A percentile compares a stretch with the other conserved stretches of the same genome.
Evolutionary conservation across 2,797 vertebrate genomes (phyloP).

Genomic region (Chiloscyllium punctatum): DNA sequence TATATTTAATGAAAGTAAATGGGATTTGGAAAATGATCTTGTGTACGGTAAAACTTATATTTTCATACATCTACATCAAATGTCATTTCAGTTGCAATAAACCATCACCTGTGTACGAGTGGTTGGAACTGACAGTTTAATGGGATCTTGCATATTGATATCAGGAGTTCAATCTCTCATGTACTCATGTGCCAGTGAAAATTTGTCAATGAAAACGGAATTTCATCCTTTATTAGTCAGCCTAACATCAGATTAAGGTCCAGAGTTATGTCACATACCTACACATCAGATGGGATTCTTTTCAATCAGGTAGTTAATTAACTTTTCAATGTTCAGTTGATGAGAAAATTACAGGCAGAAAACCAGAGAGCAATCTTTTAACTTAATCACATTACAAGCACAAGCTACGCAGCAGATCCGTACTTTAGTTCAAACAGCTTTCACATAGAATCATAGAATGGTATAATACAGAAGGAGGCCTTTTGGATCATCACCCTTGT

Average conservation of each 20-base stretch:
- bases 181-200: background rate
- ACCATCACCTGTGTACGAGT: background rate
- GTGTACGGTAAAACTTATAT: background rate
- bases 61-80: background rate
- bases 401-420: background rate
- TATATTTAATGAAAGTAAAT: background rate
- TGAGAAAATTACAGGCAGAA: background rate
- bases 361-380: background rate
- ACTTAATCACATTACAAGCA: background rate
- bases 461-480: background rate
- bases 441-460: background rate
- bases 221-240: slow-evolving; percentile 7
- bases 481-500: background rate
- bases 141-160: slow-evolving; percentile 18
- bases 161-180: slow-evolving; percentile 15
- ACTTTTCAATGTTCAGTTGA: slow-evolving; percentile 10
- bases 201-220: slow-evolving; percentile 8
- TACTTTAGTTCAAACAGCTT: background rate
- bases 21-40: background rate
- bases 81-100: background rate
- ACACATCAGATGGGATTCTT: background rate
- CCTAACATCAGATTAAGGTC: background rate
- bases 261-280: background rate
- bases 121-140: slow-evolving; percentile 11
- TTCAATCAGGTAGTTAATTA: background rate